Evolutionary conservation across 64 coral and sea anemone species (phyloP), one percentile per base, ranked within the genome.

Genomic region (Montipora efflorescens): DNA sequence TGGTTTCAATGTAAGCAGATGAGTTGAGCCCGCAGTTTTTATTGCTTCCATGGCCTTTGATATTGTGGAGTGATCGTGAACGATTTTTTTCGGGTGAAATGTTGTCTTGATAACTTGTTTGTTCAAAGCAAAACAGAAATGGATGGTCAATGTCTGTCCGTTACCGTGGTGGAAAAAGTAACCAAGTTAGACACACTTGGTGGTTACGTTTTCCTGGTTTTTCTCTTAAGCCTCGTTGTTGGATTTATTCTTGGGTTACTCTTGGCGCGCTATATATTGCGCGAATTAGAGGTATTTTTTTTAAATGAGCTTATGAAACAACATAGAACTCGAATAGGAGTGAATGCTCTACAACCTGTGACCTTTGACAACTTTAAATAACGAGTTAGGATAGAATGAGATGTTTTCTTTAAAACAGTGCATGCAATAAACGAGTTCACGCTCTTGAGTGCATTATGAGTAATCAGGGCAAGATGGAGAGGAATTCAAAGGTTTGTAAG

Each of bases 171-270:
- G 18, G 93, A 97, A 47, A 92, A 67, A 6, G 82, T 94, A 0
- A 88, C 91, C 13, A 87, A 95, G 89, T 55, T 90, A 16, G 93
- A 97, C 57, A 97, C 93, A 0, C 90, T 95, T 16, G 96, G 96
- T 79, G 96, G 96, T 84, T 93, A 90, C 74, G 96, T 97, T 74
- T 97, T 97, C 25, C 86, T 97, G 77, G 89, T 90, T 5, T 97
- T 97, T 72, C 70, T 97, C 48, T 67, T 87, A 0, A 82, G 91
- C 73, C 48, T 97, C 12, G 11, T 97, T 8, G 48, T 97, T 55
- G 96, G 96, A 74, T 83, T 95, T 5, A 3, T 97, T 13, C 80
- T 97, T 84, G 79, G 89, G 12, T 51, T 89, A 1, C 85, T 97
- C 13, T 92, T 97, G 47, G 88, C 88, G 8, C 90, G 96, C 49